Percentiles rank a stretch among this genome's conserved stretches.
Evolutionary conservation across 2,888 invertebrate species (phyloP).

Genomic region (Carpatolechia fugitivella): DNA sequence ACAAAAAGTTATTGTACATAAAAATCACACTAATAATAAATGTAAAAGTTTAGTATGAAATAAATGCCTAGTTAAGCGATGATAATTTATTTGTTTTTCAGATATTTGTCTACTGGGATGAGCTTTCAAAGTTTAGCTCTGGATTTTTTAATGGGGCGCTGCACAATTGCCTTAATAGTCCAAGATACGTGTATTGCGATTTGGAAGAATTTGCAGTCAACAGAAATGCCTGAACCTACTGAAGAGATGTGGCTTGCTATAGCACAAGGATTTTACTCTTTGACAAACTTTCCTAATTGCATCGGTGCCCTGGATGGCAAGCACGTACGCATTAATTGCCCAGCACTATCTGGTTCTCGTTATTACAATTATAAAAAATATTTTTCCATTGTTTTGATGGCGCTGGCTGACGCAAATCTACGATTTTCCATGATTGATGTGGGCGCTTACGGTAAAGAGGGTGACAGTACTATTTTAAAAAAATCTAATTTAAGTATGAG

Average conservation of each 20-base stretch:
- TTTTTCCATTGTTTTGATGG: slow-evolving; percentile 22
- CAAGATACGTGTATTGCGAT: slow-evolving; percentile 17
- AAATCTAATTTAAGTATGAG: slow-evolving; percentile 19
- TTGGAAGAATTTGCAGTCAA: slow-evolving; percentile 18
- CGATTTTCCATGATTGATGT: slow-evolving; percentile 21
- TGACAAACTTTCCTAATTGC: slow-evolving; percentile 30
- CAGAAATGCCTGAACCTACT: slow-evolving; percentile 25
- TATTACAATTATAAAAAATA: slow-evolving; percentile 32
- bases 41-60: background rate
- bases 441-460: slow-evolving; percentile 19
- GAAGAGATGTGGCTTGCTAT: slow-evolving; percentile 28
- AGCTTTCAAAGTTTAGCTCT: slow-evolving; percentile 16
- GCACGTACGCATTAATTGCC: slow-evolving; percentile 27
- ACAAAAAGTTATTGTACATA: slow-evolving; percentile 1
- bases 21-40: background rate
- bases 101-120: slow-evolving; percentile 18
- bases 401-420: slow-evolving; percentile 21
- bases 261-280: slow-evolving; percentile 22
- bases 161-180: slow-evolving; percentile 18
- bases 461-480: slow-evolving; percentile 22
- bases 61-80: background rate
- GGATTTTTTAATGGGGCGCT: slow-evolving; percentile 18
- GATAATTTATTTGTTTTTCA: background rate
- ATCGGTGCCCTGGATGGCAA: slow-evolving; percentile 30
- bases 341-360: slow-evolving; percentile 28